phyloP scores from a whole-genome alignment of 1,140 invertebrate genomes.

The Protaetia brevitarsis region DNA sequence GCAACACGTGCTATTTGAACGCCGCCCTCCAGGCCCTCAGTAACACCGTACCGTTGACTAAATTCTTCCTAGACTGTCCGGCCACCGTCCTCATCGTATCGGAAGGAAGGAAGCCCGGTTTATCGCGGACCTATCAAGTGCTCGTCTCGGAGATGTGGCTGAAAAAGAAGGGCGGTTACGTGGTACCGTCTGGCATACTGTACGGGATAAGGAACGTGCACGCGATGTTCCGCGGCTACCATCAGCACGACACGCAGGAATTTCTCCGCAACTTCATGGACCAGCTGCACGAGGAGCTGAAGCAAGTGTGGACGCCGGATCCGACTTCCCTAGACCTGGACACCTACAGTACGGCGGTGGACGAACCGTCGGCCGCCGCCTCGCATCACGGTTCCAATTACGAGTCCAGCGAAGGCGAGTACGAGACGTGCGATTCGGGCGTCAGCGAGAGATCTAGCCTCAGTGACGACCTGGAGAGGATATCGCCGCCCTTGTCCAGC shows the following conservation, averaged over 20 bases:
- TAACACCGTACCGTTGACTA: constrained; percentile 86
- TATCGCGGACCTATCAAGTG: constrained; percentile 67
- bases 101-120: constrained; percentile 69
- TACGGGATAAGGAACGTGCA: constrained; percentile 62
- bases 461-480: constrained; percentile 57
- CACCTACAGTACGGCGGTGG: constrained; percentile 35
- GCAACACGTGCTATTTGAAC: constrained; percentile 98
- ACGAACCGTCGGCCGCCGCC: background rate
- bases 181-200: constrained; percentile 71
- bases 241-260: constrained; percentile 94
- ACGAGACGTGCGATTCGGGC: constrained; percentile 84
- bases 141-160: constrained; percentile 80
- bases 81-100: constrained; percentile 63
- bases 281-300: constrained; percentile 93
- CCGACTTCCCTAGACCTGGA: constrained; percentile 35
- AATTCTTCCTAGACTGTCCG: constrained; percentile 86
- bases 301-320: constrained; percentile 54
- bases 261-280: constrained; percentile 98
- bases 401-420: constrained; percentile 63
- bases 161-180: constrained; percentile 69
- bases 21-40: constrained; percentile 91
- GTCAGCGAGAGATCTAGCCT: constrained; percentile 70
- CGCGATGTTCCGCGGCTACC: constrained; percentile 92
- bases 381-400: constrained; percentile 11
- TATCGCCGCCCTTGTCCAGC: constrained; percentile 21